These are phyloP conservation scores for Mobula hypostoma DNA, from an alignment of 2,113 vertebrate genomes.

Conservation along the genomic window DNA sequence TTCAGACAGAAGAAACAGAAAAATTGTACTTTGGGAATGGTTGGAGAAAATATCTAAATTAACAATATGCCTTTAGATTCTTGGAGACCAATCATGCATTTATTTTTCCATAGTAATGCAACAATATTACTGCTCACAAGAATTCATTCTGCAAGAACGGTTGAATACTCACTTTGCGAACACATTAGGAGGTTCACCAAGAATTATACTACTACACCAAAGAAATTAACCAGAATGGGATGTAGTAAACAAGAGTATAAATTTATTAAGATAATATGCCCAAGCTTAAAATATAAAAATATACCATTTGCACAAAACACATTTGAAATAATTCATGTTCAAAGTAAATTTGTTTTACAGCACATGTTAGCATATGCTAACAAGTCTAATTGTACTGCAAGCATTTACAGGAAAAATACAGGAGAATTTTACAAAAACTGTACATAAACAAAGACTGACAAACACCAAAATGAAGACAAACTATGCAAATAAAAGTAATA, in stretches of 20 bases:
- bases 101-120: neutral
- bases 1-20: neutral
- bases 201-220: neutral
- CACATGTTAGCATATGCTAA: no score
- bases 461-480: no score
- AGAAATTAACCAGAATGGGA: neutral
- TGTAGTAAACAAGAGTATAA: neutral
- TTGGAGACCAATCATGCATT: neutral
- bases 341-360: no score
- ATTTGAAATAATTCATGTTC: neutral
- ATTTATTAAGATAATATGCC: neutral
- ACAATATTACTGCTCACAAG: neutral
- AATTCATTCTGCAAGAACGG: neutral
- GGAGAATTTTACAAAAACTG: no score
- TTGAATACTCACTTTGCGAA: neutral
- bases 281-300: neutral
- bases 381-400: no score
- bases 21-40: neutral
- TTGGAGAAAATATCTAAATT: neutral
- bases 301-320: neutral
- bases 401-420: no score
- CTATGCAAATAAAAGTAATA: no score
- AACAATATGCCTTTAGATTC: neutral
- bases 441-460: no score
- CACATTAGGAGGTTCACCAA: neutral